Percentiles rank a stretch among this genome's conserved stretches.
These are phyloP conservation scores for Grammatotria lemairii DNA, from an alignment of 2,113 vertebrate species.

Conservation along the genomic window DNA sequence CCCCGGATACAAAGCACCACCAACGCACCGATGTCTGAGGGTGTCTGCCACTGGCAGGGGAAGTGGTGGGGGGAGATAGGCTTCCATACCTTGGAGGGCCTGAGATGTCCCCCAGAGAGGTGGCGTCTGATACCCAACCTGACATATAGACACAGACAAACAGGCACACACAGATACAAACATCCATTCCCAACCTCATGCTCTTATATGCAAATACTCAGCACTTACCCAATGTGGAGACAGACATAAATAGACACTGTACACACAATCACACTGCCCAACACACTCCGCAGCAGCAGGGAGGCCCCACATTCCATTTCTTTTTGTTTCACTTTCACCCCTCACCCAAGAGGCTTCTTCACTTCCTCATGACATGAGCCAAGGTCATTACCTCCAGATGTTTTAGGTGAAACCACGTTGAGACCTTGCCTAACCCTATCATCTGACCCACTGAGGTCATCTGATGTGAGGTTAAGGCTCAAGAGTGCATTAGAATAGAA, in stretches of 20 bases:
- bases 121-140: no score
- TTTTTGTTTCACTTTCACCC: neutral
- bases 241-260: no score
- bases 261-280: no score
- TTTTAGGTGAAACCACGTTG: neutral
- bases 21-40: no score
- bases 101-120: no score
- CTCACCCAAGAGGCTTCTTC: neutral
- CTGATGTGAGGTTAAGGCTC: neutral
- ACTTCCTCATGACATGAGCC: neutral
- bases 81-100: no score
- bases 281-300: neutral
- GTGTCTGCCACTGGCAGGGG: no score
- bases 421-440: neutral
- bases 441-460: neutral
- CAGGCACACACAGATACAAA: no score
- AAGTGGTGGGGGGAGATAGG: no score
- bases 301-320: neutral
- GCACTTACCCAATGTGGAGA: no score
- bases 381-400: neutral
- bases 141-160: no score
- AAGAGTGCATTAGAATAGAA: neutral
- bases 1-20: accelerated
- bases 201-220: no score
- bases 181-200: accelerated